Conservation (phyloP, 2,888 invertebrate genomes). For the Emmelina monodactyla region DNA sequence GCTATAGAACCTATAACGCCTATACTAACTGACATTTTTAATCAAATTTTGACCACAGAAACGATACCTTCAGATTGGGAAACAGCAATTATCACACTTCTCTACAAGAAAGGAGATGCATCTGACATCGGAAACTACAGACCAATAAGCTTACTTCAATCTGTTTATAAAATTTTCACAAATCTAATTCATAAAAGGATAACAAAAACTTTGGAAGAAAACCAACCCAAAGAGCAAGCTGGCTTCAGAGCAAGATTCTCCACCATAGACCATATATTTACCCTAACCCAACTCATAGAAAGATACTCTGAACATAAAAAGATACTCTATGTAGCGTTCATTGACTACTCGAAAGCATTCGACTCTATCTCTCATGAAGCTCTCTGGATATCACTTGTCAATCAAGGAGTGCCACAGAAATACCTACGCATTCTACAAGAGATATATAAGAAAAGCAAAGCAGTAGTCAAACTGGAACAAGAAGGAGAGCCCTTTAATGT, state of each 20-base stretch:
- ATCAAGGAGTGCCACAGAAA: constrained; percentile 9
- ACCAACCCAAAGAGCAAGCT: constrained; percentile 11
- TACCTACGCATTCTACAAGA: constrained; percentile 6
- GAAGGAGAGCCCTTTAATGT: constrained; percentile 7
- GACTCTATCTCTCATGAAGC: constrained; percentile 10
- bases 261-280: constrained; percentile 5
- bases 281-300: constrained; percentile 5
- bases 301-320: constrained; percentile 3
- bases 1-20: not conserved
- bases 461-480: constrained; percentile 6
- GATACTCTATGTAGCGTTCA: constrained; percentile 8
- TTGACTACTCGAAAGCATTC: constrained; percentile 11
- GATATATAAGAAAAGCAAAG: constrained; percentile 7
- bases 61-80: constrained; percentile 3
- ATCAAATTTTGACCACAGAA: not conserved
- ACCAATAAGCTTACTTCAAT: constrained; percentile 9
- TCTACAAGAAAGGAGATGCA: constrained; percentile 13
- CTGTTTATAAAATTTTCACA: constrained; percentile 10
- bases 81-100: constrained; percentile 7
- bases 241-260: constrained; percentile 7
- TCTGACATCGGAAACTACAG: constrained; percentile 8
- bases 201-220: constrained; percentile 1
- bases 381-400: constrained; percentile 11
- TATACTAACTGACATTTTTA: not conserved
- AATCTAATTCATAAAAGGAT: constrained; percentile 4